Base-by-base conservation (phyloP, 2,113 vertebrate species). In the Ochotona curzoniae region DNA sequence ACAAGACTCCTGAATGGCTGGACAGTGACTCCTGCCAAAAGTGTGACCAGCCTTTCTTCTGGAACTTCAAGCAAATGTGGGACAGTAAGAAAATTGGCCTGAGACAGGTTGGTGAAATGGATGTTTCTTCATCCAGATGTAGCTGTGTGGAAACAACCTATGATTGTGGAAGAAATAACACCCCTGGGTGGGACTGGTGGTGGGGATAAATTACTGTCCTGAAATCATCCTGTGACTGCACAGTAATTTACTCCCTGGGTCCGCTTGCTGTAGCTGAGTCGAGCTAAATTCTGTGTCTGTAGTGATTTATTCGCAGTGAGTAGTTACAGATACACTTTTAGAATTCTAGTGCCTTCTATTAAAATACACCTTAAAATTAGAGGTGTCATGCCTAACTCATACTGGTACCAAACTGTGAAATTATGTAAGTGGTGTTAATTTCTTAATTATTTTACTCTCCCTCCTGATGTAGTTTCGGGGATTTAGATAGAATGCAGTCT, bases 11-110 rank as follows among this genome's bases (percentile, higher is more conserved):
- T 0, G 99, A 99, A 73, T 99, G 99, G 99, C 89, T 99, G 93
- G 99, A 99, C 97, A 99, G 99, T 35, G 99, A 99, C 95, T 99
- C 99, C 66, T 99, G 99, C 97, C 99, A 99, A 96, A 99, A 99
- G 97, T 99, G 99, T 96, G 99, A 99, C 91, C 99, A 99, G 97
- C 99, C 99, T 67, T 99, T 99, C 97, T 99, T 99, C 98, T 99
- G 99, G 99, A 99, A 99, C 98, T 99, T 99, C 98, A 99, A 99
- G 97, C 99, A 99, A 96, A 99, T 99, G 99, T 99, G 99, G 99
- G 99, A 99, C 98, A 99, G 98, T 95, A 99, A 99, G 98, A 99
- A 99, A 98, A 99, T 99, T 73, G 99, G 99, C 89, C 98, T 99
- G 4, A 98, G 99, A 96, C 99, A 99, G 99, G 99, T 99, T 95